phyloP scores from a whole-genome alignment of 1,140 invertebrate species.

The Orius insidiosus region DNA sequence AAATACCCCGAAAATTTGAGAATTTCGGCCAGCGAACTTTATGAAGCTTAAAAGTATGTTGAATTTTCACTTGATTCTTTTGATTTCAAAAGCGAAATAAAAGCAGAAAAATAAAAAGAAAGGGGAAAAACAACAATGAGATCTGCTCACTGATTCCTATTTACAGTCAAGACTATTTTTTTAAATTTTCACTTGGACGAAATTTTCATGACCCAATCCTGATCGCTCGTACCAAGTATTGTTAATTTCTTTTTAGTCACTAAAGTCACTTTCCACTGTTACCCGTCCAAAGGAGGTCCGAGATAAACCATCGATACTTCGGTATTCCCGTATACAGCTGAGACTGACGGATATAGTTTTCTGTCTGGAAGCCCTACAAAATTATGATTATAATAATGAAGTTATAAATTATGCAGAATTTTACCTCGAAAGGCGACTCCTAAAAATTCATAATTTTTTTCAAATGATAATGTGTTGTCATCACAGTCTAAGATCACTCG shows the following conservation, averaged over 20 bases:
- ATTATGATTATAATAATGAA: slow-evolving; percentile 9
- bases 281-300: slow-evolving; percentile 85
- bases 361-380: slow-evolving; percentile 75
- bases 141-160: not conserved
- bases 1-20: too few relatives aligned
- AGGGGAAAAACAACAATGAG: not conserved
- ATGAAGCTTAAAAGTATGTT: too few relatives aligned
- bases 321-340: slow-evolving; percentile 96
- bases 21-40: too few relatives aligned
- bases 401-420: slow-evolving; percentile 9
- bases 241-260: not conserved
- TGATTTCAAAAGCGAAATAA: not conserved
- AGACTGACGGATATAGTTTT: slow-evolving; percentile 87
- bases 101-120: not conserved
- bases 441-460: slow-evolving; percentile 96
- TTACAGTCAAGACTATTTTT: too few relatives aligned
- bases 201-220: not conserved
- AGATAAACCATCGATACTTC: slow-evolving; percentile 99
- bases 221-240: not conserved
- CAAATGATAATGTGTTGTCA: slow-evolving; percentile 91
- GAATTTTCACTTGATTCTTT: too few relatives aligned
- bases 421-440: slow-evolving; percentile 91
- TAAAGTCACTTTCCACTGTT: slow-evolving; percentile 24
- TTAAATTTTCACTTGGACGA: not conserved
- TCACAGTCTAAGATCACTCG: slow-evolving; percentile 95